Evolutionary conservation across 1,140 invertebrate species (phyloP), one percentile per base, ranked within the genome.

Genomic region (Glomeris maerens): DNA sequence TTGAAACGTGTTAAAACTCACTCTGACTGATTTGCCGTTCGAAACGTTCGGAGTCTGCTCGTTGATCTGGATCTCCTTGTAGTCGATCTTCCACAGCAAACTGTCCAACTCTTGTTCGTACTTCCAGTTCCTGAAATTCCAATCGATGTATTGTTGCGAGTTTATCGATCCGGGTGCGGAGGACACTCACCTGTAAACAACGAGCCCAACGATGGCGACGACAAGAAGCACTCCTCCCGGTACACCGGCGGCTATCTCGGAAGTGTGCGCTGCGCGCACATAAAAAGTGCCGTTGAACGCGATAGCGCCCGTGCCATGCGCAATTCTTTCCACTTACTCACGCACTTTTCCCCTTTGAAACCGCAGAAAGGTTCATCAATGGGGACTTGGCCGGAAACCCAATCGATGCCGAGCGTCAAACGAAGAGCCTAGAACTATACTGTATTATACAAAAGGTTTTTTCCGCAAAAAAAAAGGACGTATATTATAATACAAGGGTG

Each of bases 91-190:
- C 92, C 92, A 97, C 0, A 96, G 72, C 20, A 95, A 68, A 39
- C 83, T 89, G 58, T 95, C 91, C 50, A 97, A 69, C 61, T 95
- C 91, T 61, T 93, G 88, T 61, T 96, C 92, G 64, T 95, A 94
- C 21, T 79, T 77, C 85, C 88, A 94, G 62, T 93, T 94, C 46
- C 91, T 74, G 57, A 62, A 66, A 27, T 57, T 52, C 1, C 17
- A 36, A 36, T 10, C 17, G 17, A 36, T 10, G 10, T 10, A 36
- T 10, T 10, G 17, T 10, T 10, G 10, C 31, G 17, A 36, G 10
- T 36, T 36, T 36, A 10, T 36, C 17, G 31, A 36, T 10, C 31
- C 10, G 31, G 31, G 17, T 10, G 31, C 10, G 31, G 31, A 36
- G 17, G 17, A 42, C 31, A 41, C 29, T 52, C 45, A 57, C 53